A percentile compares a stretch with the other conserved stretches of the same genome.
Evolutionary conservation across 2,113 vertebrate species (phyloP).

Genomic region (Sinosuthora webbiana): DNA sequence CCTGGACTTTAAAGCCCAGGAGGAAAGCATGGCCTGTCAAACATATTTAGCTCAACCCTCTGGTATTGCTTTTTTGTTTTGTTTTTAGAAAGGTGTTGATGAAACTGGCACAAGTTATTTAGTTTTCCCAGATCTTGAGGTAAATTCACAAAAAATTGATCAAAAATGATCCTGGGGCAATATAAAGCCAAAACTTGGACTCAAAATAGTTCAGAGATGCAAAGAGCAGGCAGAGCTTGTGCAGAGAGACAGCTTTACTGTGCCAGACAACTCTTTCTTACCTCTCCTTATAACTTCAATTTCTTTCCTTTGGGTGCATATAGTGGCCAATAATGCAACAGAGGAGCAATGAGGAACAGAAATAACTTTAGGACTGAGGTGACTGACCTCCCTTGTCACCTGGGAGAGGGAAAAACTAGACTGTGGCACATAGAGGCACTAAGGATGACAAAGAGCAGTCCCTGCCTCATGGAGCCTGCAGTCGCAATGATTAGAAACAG

Average conservation of each 20-base stretch:
- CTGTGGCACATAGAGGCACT: accelerated
- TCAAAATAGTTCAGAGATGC: neutral
- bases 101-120: neutral
- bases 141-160: neutral
- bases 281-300: neutral
- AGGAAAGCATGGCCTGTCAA: constrained; percentile 7
- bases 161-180: neutral
- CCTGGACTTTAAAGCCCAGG: neutral
- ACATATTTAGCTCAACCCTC: neutral
- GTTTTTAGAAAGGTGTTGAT: neutral
- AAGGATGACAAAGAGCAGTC: constrained; percentile 43
- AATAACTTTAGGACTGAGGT: neutral
- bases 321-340: neutral
- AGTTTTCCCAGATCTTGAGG: neutral
- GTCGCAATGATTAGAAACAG: constrained; percentile 1
- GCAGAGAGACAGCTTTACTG: neutral
- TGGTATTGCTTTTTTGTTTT: neutral
- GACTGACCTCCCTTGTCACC: neutral
- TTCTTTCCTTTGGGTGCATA: neutral
- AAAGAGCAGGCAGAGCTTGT: neutral
- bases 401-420: neutral
- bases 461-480: neutral
- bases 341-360: neutral
- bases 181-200: neutral
- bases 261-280: neutral